Evolutionary conservation across 2,113 vertebrate genomes (phyloP), one percentile per base, ranked within the genome.

Genomic region (Neogobius melanostomus): DNA sequence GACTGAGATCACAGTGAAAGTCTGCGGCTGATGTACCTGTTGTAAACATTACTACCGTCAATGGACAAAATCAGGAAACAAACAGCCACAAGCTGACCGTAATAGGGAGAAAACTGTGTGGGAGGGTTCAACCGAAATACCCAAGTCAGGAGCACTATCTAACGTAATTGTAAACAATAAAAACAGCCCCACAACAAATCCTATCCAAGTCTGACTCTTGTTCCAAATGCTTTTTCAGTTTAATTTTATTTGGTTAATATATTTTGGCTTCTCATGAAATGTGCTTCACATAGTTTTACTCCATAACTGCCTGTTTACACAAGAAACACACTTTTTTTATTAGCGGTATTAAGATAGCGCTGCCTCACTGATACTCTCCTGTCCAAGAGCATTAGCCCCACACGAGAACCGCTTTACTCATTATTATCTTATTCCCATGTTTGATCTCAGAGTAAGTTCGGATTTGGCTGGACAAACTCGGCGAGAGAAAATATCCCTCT

Each of bases 371-470:
- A 82, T 72, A 74, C 63, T 7, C 63, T 75, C 64, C 43, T 67
- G 44, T 66, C 76, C 71, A 74, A 45, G 60, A n/a, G 68, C 61
- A 54, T 74, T 11, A 0, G 45, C 79, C 52, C 17, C 59, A 69
- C 64, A 14, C 57, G 66, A 80, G 76, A 56, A 74, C 61, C 62
- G 66, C 66, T 44, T 67, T 82, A 83, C 82, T 85, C 84, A 71
- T 14, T 62, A 87, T 81, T 74, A 78, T 76, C 68, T 72, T 64
- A 60, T 91, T 92, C 89, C 85, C 88, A 88, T 74, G 82, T 92
- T 91, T 92, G 90, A 93, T 89, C 86, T 89, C 70, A 52, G 80
- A 81, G 71, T 69, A 79, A 86, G 76, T 71, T 61, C 76, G 74
- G 82, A 67, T 74, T 86, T 64, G 81, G 82, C 84, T 80, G 77